These are phyloP conservation scores for Caenorhabditis macrosperma DNA, from an alignment of 2,888 invertebrate species.

Conservation along the genomic window DNA sequence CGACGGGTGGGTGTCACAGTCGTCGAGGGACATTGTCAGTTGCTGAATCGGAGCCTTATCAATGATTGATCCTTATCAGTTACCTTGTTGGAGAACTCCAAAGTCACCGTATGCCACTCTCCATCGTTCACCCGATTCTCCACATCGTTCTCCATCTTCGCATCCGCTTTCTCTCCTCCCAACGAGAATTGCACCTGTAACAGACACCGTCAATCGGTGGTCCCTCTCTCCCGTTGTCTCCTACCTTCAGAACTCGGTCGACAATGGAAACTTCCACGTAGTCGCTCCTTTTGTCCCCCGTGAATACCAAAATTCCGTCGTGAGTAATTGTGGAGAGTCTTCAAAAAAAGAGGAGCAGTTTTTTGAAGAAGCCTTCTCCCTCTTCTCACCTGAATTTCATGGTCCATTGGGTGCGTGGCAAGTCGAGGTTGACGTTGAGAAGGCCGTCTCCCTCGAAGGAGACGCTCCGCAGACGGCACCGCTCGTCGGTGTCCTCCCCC, in stretches of 20 bases:
- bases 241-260: slow-evolving; percentile 67
- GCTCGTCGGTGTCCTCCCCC: slow-evolving; percentile 61
- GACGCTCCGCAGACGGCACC: slow-evolving; percentile 74
- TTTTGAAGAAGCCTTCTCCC: background rate
- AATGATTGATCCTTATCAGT: too few relatives aligned
- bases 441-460: slow-evolving; percentile 74
- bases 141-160: slow-evolving; percentile 71
- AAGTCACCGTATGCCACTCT: slow-evolving; percentile 75
- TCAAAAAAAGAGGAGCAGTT: slow-evolving; percentile 20
- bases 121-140: slow-evolving; percentile 77
- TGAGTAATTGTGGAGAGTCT: slow-evolving; percentile 75
- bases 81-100: slow-evolving; percentile 73
- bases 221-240: background rate
- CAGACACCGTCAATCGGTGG: background rate
- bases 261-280: slow-evolving; percentile 74
- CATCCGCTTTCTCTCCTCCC: slow-evolving; percentile 64
- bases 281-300: slow-evolving; percentile 70
- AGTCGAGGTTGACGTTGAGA: slow-evolving; percentile 63
- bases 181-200: slow-evolving; percentile 66
- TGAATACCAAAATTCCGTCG: slow-evolving; percentile 72
- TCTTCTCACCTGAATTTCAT: slow-evolving; percentile 62
- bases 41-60: too few relatives aligned
- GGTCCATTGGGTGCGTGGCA: slow-evolving; percentile 68
- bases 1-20: slow-evolving; percentile 71
- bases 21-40: slow-evolving; percentile 70